Evolutionary conservation across 2,797 vertebrate genomes (phyloP).

Genomic region (Pipistrellus kuhlii): DNA sequence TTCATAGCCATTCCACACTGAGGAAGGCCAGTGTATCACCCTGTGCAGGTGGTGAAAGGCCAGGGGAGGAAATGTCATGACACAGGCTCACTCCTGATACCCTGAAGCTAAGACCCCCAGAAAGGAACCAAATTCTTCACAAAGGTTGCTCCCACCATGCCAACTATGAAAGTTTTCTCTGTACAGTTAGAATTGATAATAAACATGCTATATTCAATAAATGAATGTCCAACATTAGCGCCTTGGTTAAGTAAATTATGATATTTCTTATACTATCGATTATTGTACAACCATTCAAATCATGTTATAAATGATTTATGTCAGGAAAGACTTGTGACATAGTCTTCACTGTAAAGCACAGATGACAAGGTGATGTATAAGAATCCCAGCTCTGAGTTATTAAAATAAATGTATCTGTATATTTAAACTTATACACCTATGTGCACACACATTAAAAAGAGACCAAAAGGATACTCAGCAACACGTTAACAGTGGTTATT

Average conservation of each 20-base stretch:
- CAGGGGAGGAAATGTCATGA: fast-evolving
- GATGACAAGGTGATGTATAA: background rate
- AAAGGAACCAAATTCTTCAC: background rate
- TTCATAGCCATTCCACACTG: background rate
- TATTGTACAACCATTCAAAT: background rate
- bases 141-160: background rate
- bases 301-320: background rate
- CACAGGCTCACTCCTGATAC: fast-evolving
- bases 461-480: background rate
- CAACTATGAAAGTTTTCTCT: background rate
- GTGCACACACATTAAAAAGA: background rate
- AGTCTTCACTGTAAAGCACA: background rate
- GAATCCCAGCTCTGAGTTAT: background rate
- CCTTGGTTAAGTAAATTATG: background rate
- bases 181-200: background rate
- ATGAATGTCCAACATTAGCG: background rate
- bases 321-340: background rate
- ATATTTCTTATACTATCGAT: background rate
- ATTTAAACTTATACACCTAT: background rate
- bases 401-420: background rate
- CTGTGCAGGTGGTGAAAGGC: fast-evolving
- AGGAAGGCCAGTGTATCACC: background rate
- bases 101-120: background rate
- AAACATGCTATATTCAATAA: background rate
- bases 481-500: background rate